Base-by-base conservation (phyloP, 1,140 invertebrate genomes). In the Acromyrmex heyeri region DNA sequence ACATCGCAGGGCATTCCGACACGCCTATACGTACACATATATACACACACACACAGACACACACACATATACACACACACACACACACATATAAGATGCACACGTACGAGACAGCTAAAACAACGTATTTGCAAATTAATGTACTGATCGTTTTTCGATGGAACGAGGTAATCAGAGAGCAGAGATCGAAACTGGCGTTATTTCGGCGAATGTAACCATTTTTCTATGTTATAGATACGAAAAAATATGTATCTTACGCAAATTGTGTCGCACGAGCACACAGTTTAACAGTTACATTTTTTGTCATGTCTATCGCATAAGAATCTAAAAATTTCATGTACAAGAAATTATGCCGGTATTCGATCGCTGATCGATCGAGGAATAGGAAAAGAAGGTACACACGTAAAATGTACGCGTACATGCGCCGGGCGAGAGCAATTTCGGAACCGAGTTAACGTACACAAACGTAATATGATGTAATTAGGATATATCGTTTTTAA, bases 401-500 rank as follows among this genome's bases (percentile, higher is more conserved):
- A 87, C 59, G 24, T 75, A 65, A 30, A n/a, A 86, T 27, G 24
- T 24, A 78, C 18, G 70, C 69, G 55, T 72, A 77, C 61, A 86
- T 53, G 55, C 69, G 57, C 69, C 70, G 55, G 50, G 62, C 70
- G 79, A 72, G 62, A 77, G 59, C 59, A 53, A 86, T 83, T 83
- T 83, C 62, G 77, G 14, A 75, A 83, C 67, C 73, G 78, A 79
- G 53, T 90, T 81, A 59, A 69, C 76, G 88, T 90, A 88, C 73
- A 88, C 85, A 87, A 90, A 86, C 85, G 87, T 88, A 77, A 69
- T 85, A 82, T 82, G 88, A 87, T 90, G 73, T 83, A 85, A 87
- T 90, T 88, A 85, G 69, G 12, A n/a, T 83, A 59, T 85, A 85
- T 86, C 53, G 83, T 88, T 88, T 88, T 88, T 90, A 69, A 83